Percentiles rank a stretch among this genome's conserved stretches.
Evolutionary conservation across 2,888 invertebrate species (phyloP).

Genomic region (Lottia scabra): DNA sequence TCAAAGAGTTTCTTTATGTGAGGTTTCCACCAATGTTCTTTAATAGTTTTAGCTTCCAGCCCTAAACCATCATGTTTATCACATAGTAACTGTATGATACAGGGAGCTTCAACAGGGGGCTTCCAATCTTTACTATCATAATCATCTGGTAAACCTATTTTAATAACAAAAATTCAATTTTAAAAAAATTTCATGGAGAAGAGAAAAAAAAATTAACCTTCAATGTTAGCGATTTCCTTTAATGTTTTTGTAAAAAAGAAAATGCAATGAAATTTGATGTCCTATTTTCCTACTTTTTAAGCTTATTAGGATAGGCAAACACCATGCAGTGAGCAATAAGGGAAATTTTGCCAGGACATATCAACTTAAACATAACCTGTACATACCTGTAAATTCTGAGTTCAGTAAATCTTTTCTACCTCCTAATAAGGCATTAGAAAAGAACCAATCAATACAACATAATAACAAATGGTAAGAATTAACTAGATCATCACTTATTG

Average conservation of each 20-base stretch:
- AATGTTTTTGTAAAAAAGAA: too few relatives aligned
- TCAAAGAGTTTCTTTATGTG: conserved; percentile 83
- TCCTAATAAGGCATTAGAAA: conserved; percentile 85
- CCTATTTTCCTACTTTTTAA: too few relatives aligned
- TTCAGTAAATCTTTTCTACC: conserved; percentile 88
- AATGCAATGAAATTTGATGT: too few relatives aligned
- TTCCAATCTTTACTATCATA: conserved; percentile 75
- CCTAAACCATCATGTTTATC: conserved; percentile 83
- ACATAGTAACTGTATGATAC: conserved; percentile 86
- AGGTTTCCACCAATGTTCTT: conserved; percentile 87
- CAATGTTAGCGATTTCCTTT: too few relatives aligned
- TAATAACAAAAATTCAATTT: conserved; percentile 28
- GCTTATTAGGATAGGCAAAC: too few relatives aligned
- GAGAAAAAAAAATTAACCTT: too few relatives aligned
- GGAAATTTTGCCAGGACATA: too few relatives aligned
- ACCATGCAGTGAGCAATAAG: too few relatives aligned
- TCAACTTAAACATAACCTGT: too few relatives aligned
- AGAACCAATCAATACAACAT: conserved; percentile 91
- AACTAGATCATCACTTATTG: conserved; percentile 91
- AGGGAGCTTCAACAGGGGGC: conserved; percentile 78
- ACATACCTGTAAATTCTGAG: conserved; percentile 83
- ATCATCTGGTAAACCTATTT: conserved; percentile 82
- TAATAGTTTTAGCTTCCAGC: conserved; percentile 91
- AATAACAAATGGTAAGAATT: conserved; percentile 92
- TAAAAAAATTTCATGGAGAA: too few relatives aligned